Percentiles rank a stretch among this genome's conserved stretches.
These are phyloP conservation scores for Menura novaehollandiae DNA, from an alignment of 2,113 vertebrate genomes.

Conservation along the genomic window DNA sequence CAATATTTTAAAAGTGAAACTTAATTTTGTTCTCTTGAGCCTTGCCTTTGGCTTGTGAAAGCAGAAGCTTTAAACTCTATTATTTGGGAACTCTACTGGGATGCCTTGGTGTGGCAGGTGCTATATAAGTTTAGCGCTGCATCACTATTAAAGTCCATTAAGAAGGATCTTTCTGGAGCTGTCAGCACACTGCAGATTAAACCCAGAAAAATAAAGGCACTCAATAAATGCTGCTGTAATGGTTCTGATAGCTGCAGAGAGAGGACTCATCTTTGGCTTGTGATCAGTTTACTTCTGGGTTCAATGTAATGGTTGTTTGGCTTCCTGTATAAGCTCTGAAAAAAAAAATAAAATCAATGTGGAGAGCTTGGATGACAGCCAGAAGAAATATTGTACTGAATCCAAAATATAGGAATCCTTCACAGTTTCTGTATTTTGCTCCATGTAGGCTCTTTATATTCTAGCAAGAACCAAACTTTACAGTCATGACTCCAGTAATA, in stretches of 20 bases:
- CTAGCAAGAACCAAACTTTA: not conserved
- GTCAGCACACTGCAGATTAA: constrained; percentile 54
- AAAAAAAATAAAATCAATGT: constrained; percentile 8
- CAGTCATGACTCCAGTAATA: not conserved
- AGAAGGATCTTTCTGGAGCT: constrained; percentile 42
- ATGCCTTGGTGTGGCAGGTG: constrained; percentile 35
- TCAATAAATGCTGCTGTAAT: constrained; percentile 40
- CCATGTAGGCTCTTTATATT: not conserved
- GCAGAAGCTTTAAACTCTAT: constrained; percentile 49
- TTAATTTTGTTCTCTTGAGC: constrained; percentile 46
- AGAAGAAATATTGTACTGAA: constrained; percentile 1
- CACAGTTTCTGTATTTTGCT: not conserved
- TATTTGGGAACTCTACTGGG: constrained; percentile 51
- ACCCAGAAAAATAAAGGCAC: constrained; percentile 46
- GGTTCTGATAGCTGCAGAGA: constrained; percentile 3
- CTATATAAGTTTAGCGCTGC: constrained; percentile 41
- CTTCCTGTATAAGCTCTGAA: not conserved
- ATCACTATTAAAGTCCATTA: constrained; percentile 53
- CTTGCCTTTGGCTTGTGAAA: constrained; percentile 43
- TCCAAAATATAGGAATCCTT: constrained; percentile 10
- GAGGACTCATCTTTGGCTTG: constrained; percentile 17
- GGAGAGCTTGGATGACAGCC: not conserved
- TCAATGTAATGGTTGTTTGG: constrained; percentile 40
- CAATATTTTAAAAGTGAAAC: constrained; percentile 52
- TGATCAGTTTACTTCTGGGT: constrained; percentile 33